Evolutionary conservation across 1,140 invertebrate genomes (phyloP).

Genomic region (Drosophila mayri): DNA sequence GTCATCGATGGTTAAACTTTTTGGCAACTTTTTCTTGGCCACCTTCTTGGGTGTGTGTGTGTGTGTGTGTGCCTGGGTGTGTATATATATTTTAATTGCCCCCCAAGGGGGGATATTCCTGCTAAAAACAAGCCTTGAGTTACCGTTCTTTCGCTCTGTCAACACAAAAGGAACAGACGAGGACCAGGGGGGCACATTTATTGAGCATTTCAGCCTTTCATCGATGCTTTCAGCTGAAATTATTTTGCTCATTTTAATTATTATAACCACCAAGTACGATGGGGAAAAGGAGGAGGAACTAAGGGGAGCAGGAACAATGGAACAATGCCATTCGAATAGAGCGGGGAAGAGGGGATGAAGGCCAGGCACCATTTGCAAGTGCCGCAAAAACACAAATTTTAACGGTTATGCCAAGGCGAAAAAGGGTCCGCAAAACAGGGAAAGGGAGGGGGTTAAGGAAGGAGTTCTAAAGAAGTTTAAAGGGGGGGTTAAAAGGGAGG

Average conservation of each 20-base stretch:
- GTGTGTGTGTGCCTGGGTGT: conserved; percentile 18
- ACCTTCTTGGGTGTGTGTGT: conserved; percentile 41
- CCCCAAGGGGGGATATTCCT: conserved; percentile 45
- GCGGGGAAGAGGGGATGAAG: background rate
- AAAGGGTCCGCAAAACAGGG: conserved; percentile 10
- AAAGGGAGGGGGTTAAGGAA: background rate
- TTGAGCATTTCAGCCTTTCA: conserved; percentile 82
- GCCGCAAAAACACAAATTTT: conserved; percentile 72
- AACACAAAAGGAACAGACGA: conserved; percentile 5
- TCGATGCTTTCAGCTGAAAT: conserved; percentile 80
- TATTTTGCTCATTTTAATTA: conserved; percentile 83
- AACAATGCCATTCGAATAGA: conserved; percentile 40
- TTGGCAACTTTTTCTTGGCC: conserved; percentile 65
- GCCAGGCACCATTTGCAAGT: conserved; percentile 17
- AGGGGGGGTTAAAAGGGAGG: background rate
- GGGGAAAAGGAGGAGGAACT: background rate
- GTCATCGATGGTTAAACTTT: conserved; percentile 79
- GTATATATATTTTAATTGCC: conserved; percentile 70
- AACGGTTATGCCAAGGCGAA: conserved; percentile 64
- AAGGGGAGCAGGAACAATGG: conserved; percentile 29
- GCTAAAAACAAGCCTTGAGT: conserved; percentile 59
- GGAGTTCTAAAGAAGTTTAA: background rate
- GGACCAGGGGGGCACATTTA: conserved; percentile 45
- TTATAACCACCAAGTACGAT: conserved; percentile 74
- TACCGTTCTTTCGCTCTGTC: conserved; percentile 43